Base-by-base conservation (phyloP, 2,888 invertebrate genomes). In the Anodontia alba region DNA sequence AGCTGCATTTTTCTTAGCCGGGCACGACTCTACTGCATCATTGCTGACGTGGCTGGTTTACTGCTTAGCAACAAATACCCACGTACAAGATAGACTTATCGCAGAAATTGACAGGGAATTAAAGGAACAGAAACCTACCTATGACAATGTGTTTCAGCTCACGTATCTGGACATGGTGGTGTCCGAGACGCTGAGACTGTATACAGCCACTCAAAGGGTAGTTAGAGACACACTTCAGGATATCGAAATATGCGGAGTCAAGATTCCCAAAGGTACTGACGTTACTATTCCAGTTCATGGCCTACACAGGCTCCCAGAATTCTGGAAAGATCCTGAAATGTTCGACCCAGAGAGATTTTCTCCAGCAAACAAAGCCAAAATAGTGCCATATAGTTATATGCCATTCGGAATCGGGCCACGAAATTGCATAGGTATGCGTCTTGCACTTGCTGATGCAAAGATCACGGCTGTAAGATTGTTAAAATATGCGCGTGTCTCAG, bases 21-120 rank as follows among this genome's bases (percentile, higher is more conserved):
- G 95, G 0, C 95, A 95, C 82, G 95, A 95, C 86, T 95, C 95
- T 0, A 95, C 95, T 0, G 94, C 95, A 1, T 94, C 94, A 12
- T 91, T 95, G 8, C 86, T 95, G 46, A 92, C 93, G 1, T 95
- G 94, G 88, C 90, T 93, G 10, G 87, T 94, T 15, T 95, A 95
- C 84, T 89, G 93, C 10, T 89, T 95, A 23, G 94, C 95, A 26
- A 92, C 91, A 29, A 89, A 95, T 87, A 93, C 90, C 0, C 93
- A 95, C 1, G 90, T 94, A 66, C 95, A 95, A 80, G 90, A 94
- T 12, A 77, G 68, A 26, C 77, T 90, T 15, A 67, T 81, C 3
- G 57, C 78, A 20, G 89, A 89, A 76, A 87, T 89, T 17, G 73
- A 85, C 51, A 42, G 33, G 31, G 71, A 68, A 38, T 38, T 79